A percentile compares a stretch with the other conserved stretches of the same genome.
phyloP scores from a whole-genome alignment of 1,140 invertebrate species.

The Macrobrachium rosenbergii region DNA sequence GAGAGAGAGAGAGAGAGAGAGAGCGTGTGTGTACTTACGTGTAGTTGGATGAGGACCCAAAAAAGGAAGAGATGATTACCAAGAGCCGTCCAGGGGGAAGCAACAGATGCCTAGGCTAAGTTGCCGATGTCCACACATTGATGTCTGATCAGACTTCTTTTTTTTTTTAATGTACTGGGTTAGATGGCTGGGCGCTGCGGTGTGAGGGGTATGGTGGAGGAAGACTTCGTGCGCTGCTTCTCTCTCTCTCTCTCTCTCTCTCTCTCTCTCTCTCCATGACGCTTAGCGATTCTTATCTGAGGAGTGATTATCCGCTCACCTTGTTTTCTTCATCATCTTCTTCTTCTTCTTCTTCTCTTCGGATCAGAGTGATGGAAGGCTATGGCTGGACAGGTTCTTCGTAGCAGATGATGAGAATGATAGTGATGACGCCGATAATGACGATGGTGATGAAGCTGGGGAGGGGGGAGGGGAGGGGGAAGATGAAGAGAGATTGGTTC shows the following conservation, averaged over 20 bases:
- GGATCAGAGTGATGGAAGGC: background rate
- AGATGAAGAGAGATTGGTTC: background rate
- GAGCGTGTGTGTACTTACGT: background rate
- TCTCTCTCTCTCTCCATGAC: background rate
- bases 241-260: background rate
- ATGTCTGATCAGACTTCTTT: background rate
- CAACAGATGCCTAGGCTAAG: slow-evolving; percentile 2
- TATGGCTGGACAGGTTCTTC: background rate
- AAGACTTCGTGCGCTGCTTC: no score
- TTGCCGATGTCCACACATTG: slow-evolving; percentile 23
- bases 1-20: background rate
- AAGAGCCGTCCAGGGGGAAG: background rate
- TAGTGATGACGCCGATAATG: background rate
- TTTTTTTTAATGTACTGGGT: no score
- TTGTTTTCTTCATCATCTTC: background rate
- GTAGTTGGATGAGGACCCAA: background rate
- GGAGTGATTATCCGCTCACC: background rate
- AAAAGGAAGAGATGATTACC: background rate
- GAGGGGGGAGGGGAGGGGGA: background rate
- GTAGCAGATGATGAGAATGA: background rate
- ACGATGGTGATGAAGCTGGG: background rate
- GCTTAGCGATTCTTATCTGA: no score
- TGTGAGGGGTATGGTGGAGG: no score
- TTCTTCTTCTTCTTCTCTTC: background rate
- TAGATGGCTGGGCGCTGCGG: no score